Percentiles rank a stretch among this genome's conserved stretches.
phyloP scores from a whole-genome alignment of 2,888 invertebrate species.

The Eupsilia transversa region DNA sequence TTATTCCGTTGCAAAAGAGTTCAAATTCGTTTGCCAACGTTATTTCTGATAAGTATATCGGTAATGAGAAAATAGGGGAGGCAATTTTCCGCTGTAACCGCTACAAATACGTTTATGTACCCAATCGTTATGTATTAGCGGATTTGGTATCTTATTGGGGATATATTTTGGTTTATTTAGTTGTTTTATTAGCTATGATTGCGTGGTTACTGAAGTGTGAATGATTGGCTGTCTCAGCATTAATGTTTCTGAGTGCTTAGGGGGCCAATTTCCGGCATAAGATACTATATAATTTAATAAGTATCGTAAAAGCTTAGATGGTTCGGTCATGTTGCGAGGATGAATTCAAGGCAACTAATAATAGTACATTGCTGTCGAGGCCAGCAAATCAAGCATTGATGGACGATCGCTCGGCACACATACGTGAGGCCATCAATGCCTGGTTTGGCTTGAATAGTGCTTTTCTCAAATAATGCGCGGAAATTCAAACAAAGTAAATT shows the following conservation, averaged over 20 bases:
- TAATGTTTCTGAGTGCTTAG: not conserved
- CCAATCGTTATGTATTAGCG: constrained; percentile 51
- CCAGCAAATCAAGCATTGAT: too few relatives aligned
- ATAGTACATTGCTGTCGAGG: too few relatives aligned
- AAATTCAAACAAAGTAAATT: too few relatives aligned
- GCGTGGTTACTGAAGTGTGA: constrained; percentile 17
- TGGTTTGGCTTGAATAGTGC: too few relatives aligned
- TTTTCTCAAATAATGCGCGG: too few relatives aligned
- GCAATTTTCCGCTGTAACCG: constrained; percentile 62
- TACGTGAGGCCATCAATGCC: too few relatives aligned
- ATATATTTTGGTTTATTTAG: constrained; percentile 33
- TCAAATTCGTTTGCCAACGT: constrained; percentile 12
- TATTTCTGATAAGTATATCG: constrained; percentile 27
- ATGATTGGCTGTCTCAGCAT: constrained; percentile 24
- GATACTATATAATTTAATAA: not conserved
- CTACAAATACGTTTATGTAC: constrained; percentile 59
- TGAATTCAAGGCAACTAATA: not conserved
- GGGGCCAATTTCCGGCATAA: constrained; percentile 20
- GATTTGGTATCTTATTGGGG: constrained; percentile 45
- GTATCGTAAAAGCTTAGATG: not conserved
- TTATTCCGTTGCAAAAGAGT: constrained; percentile 15
- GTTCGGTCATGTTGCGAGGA: not conserved
- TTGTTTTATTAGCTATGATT: constrained; percentile 41
- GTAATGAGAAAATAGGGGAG: constrained; percentile 56
- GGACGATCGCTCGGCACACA: too few relatives aligned